These are phyloP conservation scores for Suillia variegata DNA, from an alignment of 2,888 invertebrate genomes.

Conservation along the genomic window DNA sequence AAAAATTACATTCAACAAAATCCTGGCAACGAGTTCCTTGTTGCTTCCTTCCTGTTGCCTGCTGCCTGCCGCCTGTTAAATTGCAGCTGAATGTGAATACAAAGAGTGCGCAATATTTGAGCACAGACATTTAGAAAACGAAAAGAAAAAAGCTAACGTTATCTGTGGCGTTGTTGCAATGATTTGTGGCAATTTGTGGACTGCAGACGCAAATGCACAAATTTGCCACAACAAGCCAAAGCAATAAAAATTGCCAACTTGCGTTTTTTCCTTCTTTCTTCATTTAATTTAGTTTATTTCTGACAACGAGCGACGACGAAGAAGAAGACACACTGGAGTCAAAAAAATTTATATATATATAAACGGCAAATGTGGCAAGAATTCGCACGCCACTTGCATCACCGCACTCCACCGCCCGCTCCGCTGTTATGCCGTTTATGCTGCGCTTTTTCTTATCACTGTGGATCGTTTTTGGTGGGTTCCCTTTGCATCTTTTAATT, in stretches of 20 bases:
- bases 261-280: constrained; percentile 11
- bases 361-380: constrained; percentile 23
- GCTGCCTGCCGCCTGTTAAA: too few relatives aligned
- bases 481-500: neutral
- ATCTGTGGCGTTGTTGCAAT: constrained; percentile 22
- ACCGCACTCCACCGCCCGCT: too few relatives aligned
- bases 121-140: too few relatives aligned
- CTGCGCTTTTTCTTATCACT: constrained; percentile 21
- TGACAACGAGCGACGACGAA: too few relatives aligned
- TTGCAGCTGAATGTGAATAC: too few relatives aligned
- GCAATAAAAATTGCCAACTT: constrained; percentile 6
- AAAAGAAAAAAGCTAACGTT: constrained; percentile 9
- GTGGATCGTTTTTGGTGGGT: constrained; percentile 10
- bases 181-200: constrained; percentile 34
- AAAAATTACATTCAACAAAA: neutral
- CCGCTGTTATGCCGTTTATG: too few relatives aligned
- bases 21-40: constrained; percentile 1
- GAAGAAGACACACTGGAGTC: constrained; percentile 3
- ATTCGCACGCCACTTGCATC: constrained; percentile 38
- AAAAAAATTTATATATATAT: constrained; percentile 6
- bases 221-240: too few relatives aligned
- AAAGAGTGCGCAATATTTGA: too few relatives aligned
- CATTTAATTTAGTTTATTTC: neutral
- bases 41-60: too few relatives aligned
- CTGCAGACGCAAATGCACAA: neutral